Base-by-base conservation (phyloP, 1,140 invertebrate genomes). In the Brachionus angularis region DNA sequence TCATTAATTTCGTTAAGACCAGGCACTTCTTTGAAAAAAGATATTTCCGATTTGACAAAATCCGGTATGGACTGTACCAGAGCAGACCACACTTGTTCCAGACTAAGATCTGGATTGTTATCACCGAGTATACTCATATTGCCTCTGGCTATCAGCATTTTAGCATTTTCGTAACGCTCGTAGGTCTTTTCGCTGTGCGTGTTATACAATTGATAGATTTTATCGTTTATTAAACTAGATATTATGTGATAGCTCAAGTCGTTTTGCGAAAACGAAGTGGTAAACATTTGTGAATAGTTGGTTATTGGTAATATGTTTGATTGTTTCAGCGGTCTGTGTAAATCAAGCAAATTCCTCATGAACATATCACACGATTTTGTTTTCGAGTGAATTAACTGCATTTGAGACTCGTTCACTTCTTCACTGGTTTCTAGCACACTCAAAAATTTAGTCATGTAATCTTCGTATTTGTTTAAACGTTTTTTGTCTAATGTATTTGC, bases 121-220 rank as follows among this genome's bases (percentile, higher is more conserved):
- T 50, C 25, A n/a, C 46, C 64, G n/a, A 50, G 25, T 1, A 33
- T 0, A 25, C 31, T n/a, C 8, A 50, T 16, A 33, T 33, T 53
- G 4, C 36, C 33, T 49, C 33, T 25, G 0, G 31, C 34, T 33
- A 70, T 70, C 21, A 70, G 12, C 7, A 10, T 50, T 16, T 67
- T 44, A 18, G 62, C 62, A 25, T 50, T 46, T 42, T 67, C 62
- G 42, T 47, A 33, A n/a, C 31, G 31, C 42, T 34, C 47, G 16
- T 18, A 5, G 12, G 62, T 67, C 3, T 39, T 39, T 33, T 67
- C 62, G 16, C 47, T 47, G 16, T 47, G 62, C 8, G 42, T 67
- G 25, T 47, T 67, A 33, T 47, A 67, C 62, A 50, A 46, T 47
- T 67, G 42, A 42, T 67, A 67, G 1, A 67, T 67, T 47, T 67